A percentile compares a stretch with the other conserved stretches of the same genome.
Evolutionary conservation across 2,888 invertebrate species (phyloP).

Genomic region (Plutella xylostella): DNA sequence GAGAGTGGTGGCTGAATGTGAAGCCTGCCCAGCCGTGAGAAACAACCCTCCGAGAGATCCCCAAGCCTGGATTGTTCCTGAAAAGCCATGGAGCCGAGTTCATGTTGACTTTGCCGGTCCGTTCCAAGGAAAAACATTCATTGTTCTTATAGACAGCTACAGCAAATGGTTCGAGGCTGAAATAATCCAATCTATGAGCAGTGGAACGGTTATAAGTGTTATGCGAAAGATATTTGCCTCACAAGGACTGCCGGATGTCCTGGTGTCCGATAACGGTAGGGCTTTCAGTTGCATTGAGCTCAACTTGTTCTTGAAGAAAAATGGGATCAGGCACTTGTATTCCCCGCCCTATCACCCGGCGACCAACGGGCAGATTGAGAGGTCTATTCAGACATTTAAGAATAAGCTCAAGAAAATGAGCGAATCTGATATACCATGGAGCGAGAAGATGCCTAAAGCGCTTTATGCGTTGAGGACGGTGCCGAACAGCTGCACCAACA

Average conservation of each 20-base stretch:
- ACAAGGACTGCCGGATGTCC: slow-evolving; percentile 9
- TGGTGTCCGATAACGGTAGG: slow-evolving; percentile 14
- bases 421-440: no score
- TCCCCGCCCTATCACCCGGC: slow-evolving; percentile 14
- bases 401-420: slow-evolving; percentile 8
- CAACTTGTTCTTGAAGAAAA: slow-evolving; percentile 7
- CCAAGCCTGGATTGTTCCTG: not conserved
- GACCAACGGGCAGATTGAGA: slow-evolving; percentile 12
- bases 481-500: no score
- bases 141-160: not conserved
- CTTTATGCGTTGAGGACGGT: no score
- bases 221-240: slow-evolving; percentile 12
- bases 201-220: slow-evolving; percentile 1
- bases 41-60: not conserved
- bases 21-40: not conserved
- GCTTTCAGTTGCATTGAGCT: slow-evolving; percentile 13
- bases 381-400: slow-evolving; percentile 9
- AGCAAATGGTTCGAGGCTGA: not conserved
- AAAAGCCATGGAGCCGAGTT: not conserved
- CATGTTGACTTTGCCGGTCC: slow-evolving; percentile 3
- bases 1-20: slow-evolving; percentile 1
- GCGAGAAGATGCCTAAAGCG: no score
- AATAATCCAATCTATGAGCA: not conserved
- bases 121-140: not conserved
- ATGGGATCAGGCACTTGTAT: slow-evolving; percentile 9